Percentiles rank a stretch among this genome's conserved stretches.
phyloP scores from a whole-genome alignment of 2,888 invertebrate species.

The Hydropsyche betteni region DNA sequence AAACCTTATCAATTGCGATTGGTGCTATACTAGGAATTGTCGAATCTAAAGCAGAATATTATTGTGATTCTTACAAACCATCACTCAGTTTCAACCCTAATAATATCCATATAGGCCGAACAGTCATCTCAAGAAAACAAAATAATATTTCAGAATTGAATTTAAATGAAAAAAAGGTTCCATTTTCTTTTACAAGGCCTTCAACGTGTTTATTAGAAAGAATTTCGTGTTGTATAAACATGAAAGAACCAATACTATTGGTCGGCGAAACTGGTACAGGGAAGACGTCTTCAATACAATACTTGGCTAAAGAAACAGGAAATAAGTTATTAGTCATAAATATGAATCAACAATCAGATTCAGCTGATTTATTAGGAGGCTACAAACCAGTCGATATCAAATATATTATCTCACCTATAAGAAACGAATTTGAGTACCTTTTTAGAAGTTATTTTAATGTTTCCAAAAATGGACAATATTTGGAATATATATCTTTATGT shows the following conservation, averaged over 20 bases:
- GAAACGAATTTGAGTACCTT: conserved; percentile 82
- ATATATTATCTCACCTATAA: conserved; percentile 82
- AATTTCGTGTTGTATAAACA: conserved; percentile 82
- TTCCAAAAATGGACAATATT: conserved; percentile 83
- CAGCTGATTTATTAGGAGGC: conserved; percentile 95
- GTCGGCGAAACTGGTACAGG: conserved; percentile 99
- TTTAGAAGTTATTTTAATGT: conserved; percentile 82
- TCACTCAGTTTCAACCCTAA: conserved; percentile 68
- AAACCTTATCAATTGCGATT: conserved; percentile 76
- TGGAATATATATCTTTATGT: conserved; percentile 80
- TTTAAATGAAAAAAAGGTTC: conserved; percentile 62
- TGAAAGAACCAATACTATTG: conserved; percentile 89
- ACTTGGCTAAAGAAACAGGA: conserved; percentile 83
- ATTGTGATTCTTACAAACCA: conserved; percentile 82
- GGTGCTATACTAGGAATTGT: conserved; percentile 84
- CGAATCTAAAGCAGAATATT: conserved; percentile 83
- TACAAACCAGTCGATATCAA: conserved; percentile 95
- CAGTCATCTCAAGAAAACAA: conserved; percentile 63
- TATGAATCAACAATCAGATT: conserved; percentile 99
- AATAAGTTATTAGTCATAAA: conserved; percentile 93
- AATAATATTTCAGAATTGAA: conserved; percentile 59
- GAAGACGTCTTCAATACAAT: conserved; percentile 95
- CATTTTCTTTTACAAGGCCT: conserved; percentile 85
- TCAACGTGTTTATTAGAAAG: conserved; percentile 86
- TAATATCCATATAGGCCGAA: conserved; percentile 77